Conservation (phyloP, 2,888 invertebrate species). For the Pristionchus exspectatus region DNA sequence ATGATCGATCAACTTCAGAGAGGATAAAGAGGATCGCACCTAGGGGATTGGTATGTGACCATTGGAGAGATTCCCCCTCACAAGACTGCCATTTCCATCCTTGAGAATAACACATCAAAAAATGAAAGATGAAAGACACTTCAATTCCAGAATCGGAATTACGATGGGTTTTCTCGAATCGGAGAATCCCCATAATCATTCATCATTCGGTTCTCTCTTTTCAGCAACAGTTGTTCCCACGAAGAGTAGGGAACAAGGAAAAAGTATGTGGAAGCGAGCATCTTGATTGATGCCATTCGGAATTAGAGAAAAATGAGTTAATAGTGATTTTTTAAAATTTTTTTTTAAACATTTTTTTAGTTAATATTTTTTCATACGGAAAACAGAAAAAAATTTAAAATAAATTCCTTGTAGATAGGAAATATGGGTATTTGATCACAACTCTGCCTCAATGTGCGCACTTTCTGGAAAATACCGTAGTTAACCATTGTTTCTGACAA, state of each 20-base stretch:
- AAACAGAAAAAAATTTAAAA: not conserved
- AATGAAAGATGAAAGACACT: not conserved
- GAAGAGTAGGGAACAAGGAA: not conserved
- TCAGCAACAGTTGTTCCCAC: slow-evolving; percentile 5
- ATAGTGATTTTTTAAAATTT: not conserved
- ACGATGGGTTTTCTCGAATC: not conserved
- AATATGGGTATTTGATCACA: not conserved
- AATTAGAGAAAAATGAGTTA: not conserved
- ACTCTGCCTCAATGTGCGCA: not conserved
- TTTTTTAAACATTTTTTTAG: not conserved
- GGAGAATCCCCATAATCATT: not conserved
- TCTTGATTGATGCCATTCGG: slow-evolving; percentile 5
- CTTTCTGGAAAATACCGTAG: slow-evolving; percentile 34
- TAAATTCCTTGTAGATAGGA: not conserved
- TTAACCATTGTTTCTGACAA: not conserved
- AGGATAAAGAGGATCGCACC: not conserved
- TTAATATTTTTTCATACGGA: not conserved
- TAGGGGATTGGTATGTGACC: not conserved
- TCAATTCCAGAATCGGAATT: not conserved
- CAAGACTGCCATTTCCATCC: not conserved
- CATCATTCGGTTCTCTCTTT: slow-evolving; percentile 4
- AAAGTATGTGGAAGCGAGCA: slow-evolving; percentile 37
- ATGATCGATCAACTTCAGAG: not conserved
- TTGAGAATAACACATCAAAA: not conserved
- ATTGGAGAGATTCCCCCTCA: not conserved